phyloP scores from a whole-genome alignment of 2,888 invertebrate species.

The Caenorhabditis doughertyi region DNA sequence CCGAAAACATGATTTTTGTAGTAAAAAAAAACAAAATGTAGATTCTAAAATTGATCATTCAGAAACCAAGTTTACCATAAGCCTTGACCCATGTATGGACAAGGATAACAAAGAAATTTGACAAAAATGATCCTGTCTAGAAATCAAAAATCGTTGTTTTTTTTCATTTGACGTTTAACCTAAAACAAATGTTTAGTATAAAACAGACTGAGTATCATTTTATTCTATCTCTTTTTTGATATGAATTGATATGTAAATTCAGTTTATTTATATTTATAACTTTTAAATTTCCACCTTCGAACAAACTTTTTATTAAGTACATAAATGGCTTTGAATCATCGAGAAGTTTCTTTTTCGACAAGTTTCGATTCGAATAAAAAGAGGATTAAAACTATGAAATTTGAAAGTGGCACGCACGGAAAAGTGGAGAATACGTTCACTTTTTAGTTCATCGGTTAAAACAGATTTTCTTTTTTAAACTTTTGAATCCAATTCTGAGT shows the following conservation, averaged over 20 bases:
- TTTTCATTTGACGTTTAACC: neutral
- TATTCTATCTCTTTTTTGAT: neutral
- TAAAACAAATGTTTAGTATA: conserved; percentile 4
- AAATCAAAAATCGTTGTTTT: conserved; percentile 33
- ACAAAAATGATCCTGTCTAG: conserved; percentile 15
- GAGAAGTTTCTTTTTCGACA: conserved; percentile 7
- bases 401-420: conserved; percentile 15
- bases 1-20: neutral
- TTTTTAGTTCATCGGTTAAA: neutral
- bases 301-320: conserved; percentile 19
- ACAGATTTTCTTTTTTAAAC: no score
- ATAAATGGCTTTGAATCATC: conserved; percentile 19
- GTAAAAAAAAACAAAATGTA: conserved; percentile 16
- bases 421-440: neutral
- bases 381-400: conserved; percentile 22
- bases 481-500: no score
- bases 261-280: no score
- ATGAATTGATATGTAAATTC: conserved; percentile 6
- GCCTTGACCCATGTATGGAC: no score
- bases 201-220: neutral
- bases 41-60: conserved; percentile 27
- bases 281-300: neutral
- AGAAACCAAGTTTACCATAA: conserved; percentile 14
- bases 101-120: conserved; percentile 10
- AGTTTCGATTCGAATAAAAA: conserved; percentile 36